Base-by-base conservation (phyloP, 1,140 invertebrate species). In the Drosophila athabasca region DNA sequence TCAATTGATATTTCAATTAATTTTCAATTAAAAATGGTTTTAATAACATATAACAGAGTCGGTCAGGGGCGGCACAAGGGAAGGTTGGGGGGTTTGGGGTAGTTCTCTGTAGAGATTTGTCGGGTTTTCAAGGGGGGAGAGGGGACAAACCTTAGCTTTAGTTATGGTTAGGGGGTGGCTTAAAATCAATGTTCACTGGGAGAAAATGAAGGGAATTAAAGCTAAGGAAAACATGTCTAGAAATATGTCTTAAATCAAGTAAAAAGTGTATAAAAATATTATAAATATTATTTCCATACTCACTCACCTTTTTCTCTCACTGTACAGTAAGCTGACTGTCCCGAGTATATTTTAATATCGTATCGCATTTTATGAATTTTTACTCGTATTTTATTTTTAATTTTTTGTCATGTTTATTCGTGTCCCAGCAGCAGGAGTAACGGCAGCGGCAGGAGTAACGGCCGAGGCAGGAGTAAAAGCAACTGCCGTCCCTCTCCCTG, bases 1-100 rank as follows among this genome's bases (percentile, higher is more conserved):
- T 73, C 79, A 82, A 82, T 82, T 82, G 79, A 82, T 82, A 77
- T 82, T 82, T 82, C 79, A 82, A 82, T 82, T 82, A 82, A 82
- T 82, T 82, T 82, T 82, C 79, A 82, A 82, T 82, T 82, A 82
- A 82, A 82, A 82, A 73, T 68, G 64, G 62, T 76, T 72, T 81
- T 67, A 80, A 81, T 80, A 72, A 60, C 67, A 62, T 53, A 76
- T 74, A 39, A 13, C 3, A 11, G 35, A 35, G 35, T 39, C 11
- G 35, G 35, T 39, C 35, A 13, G 35, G 35, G 35, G 35, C 35
- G 13, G 35, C 11, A 5, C 11, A 4, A 8, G 11, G 5, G 35
- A 39, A 9, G 2, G 31, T 8, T 3, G 2, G 3, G 31, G 2
- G 9, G 35, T 39, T 39, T 13, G 35, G 11, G 35, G 35, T 3